phyloP scores from a whole-genome alignment of 2,888 invertebrate genomes.

The Calliopum simillimum region DNA sequence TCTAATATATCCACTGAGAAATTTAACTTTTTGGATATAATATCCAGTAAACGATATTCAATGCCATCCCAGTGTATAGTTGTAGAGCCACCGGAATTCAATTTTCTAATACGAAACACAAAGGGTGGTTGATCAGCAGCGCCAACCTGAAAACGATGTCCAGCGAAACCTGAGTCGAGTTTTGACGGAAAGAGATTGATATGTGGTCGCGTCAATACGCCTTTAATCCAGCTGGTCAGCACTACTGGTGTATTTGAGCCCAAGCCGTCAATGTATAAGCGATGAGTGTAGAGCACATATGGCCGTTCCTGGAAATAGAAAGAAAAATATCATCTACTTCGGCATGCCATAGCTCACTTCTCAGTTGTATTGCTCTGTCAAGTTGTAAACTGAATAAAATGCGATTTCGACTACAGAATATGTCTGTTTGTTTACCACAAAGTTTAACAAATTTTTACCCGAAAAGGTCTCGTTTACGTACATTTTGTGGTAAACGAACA shows the following conservation, averaged over 20 bases:
- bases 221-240: constrained; percentile 78
- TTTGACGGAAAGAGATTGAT: constrained; percentile 78
- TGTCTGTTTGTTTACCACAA: too few species aligned
- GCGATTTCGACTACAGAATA: too few species aligned
- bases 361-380: background rate
- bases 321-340: background rate
- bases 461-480: too few species aligned
- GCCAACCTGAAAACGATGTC: constrained; percentile 78
- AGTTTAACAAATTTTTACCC: too few species aligned
- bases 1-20: constrained; percentile 79
- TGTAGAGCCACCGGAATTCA: constrained; percentile 57
- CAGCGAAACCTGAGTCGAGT: constrained; percentile 76
- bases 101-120: constrained; percentile 70
- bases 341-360: background rate
- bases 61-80: constrained; percentile 74
- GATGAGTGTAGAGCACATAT: constrained; percentile 81
- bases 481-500: too few species aligned
- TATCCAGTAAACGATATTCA: constrained; percentile 75
- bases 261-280: constrained; percentile 78
- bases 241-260: constrained; percentile 77
- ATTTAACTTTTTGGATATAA: constrained; percentile 75
- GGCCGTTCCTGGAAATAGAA: constrained; percentile 71
- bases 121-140: constrained; percentile 81
- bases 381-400: too few species aligned
- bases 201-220: constrained; percentile 72